These are phyloP conservation scores for Macrotus californicus DNA, from an alignment of 2,113 vertebrate genomes.

Conservation along the genomic window DNA sequence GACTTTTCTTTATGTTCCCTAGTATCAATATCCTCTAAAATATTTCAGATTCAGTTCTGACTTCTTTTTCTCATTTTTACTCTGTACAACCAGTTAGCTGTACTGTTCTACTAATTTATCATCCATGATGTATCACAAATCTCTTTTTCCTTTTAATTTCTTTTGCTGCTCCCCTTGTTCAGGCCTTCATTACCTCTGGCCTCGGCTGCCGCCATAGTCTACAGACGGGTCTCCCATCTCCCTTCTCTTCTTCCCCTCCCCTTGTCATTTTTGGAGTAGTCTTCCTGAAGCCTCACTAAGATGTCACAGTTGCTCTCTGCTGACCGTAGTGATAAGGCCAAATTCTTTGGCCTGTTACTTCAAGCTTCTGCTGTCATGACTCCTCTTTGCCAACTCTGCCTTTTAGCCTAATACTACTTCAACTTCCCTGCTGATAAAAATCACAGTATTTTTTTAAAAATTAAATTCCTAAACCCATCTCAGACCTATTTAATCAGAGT, in stretches of 20 bases:
- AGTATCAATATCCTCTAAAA: neutral
- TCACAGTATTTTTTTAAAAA: neutral
- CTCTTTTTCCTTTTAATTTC: neutral
- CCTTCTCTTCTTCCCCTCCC: neutral
- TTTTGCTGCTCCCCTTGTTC: neutral
- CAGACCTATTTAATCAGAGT: neutral
- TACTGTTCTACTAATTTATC: neutral
- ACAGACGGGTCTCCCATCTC: neutral
- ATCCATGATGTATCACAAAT: neutral
- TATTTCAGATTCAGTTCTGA: neutral
- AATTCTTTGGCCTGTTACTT: neutral
- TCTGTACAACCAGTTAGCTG: neutral
- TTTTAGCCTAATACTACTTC: neutral
- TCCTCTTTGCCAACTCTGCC: neutral
- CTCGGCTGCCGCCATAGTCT: neutral
- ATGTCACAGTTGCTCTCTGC: neutral
- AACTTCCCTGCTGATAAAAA: neutral
- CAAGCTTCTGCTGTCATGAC: neutral
- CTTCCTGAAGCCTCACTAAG: neutral
- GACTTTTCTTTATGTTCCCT: neutral
- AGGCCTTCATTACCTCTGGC: neutral
- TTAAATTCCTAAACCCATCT: neutral
- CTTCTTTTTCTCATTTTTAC: neutral
- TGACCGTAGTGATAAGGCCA: neutral
- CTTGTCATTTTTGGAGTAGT: neutral